Evolutionary conservation across 2,888 invertebrate genomes (phyloP).

Genomic region (Thera obeliscata): DNA sequence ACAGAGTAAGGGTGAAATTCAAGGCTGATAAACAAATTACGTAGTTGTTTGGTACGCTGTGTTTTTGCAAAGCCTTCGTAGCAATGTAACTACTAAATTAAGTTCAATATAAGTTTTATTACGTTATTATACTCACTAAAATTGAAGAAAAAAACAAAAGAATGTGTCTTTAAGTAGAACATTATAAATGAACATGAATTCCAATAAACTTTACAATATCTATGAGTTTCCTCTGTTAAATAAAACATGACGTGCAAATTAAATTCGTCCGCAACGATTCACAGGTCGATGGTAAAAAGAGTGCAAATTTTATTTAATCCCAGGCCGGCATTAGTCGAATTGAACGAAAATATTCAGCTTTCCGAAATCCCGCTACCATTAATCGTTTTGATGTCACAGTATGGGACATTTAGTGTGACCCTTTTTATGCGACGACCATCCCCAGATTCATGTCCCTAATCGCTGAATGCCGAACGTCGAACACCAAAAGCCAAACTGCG

Average conservation of each 20-base stretch:
- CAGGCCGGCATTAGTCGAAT: conserved; percentile 68
- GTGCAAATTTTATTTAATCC: conserved; percentile 64
- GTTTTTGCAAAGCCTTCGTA: background rate
- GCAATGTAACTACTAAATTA: background rate
- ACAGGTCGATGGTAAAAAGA: conserved; percentile 47
- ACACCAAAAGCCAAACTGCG: conserved; percentile 52
- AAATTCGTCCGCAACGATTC: conserved; percentile 32
- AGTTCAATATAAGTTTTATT: background rate
- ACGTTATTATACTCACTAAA: background rate
- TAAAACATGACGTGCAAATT: conserved; percentile 22
- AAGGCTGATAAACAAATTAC: conserved; percentile 23
- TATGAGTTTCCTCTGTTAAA: conserved; percentile 4
- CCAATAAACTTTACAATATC: background rate
- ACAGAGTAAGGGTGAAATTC: conserved; percentile 14
- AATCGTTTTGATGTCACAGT: conserved; percentile 83
- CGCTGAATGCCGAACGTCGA: conserved; percentile 64
- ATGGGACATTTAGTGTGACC: conserved; percentile 83
- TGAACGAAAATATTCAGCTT: conserved; percentile 75
- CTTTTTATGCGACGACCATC: conserved; percentile 75
- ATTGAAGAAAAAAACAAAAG: too few relatives aligned
- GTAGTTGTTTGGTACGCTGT: conserved; percentile 6
- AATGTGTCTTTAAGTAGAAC: too few relatives aligned
- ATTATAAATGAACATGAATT: background rate
- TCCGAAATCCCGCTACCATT: conserved; percentile 73
- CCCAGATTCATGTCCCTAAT: conserved; percentile 72